Evolutionary conservation across 2,797 vertebrate species (phyloP), one percentile per base, ranked within the genome.

Genomic region (Petrocephalus sullivani): DNA sequence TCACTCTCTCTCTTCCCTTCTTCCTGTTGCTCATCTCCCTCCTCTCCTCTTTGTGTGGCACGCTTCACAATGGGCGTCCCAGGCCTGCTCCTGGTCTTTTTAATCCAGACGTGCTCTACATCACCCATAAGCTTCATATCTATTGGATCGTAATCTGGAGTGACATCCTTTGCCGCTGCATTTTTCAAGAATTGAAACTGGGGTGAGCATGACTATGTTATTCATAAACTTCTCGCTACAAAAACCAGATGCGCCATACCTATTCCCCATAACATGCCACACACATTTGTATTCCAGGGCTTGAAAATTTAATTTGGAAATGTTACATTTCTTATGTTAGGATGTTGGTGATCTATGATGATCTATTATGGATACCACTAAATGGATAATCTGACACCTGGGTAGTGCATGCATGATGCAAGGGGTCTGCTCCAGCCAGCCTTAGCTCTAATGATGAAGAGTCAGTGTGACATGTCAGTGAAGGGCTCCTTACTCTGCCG

Each of bases 121-220:
- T 94, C 92, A 41, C 94, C 93, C 0, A 93, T 93, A 89, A 91
- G 94, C 6, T 92, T 86, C 4, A 94, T 93, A 10, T 92, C 93
- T 58, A 94, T 93, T 7, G 88, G 16, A 82, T 93, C 88, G 1
- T 91, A 90, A 88, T 93, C 93, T 46, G 91, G 87, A 81, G 93
- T 91, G 0, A 93, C 89, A 0, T 91, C 87, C 88, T 91, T 93
- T 61, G 91, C 93, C 86, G 60, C 93, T 95, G 90, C 75, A 81
- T 46, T 85, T 16, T 85, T 14, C 53, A 85, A 83, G n/a, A 53
- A n/a, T 33, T 67, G 64, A 67, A 67, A 67, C 64, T 14, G 28
- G 64, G 41, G n/a, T 49, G 3, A 83, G 21, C 81, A 53, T 41
- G 21, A 85, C 21, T 41, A 14, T 19, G 7, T 57, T 57, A 57